Base-by-base conservation (phyloP, 2,888 invertebrate genomes). In the Cephus nigrinus region DNA sequence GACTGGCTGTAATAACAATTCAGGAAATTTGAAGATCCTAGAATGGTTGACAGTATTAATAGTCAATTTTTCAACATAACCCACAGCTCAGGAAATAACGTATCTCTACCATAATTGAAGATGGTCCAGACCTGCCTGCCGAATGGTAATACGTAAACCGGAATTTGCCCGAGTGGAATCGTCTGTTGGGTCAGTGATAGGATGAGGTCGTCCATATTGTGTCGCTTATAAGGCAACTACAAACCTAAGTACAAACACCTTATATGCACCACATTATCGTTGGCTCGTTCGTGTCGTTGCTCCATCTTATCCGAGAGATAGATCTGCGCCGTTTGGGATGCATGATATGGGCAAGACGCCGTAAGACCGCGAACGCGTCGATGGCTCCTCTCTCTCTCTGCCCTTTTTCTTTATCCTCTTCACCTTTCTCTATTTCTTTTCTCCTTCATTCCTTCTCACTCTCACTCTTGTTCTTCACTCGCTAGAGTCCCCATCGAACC, bases 201-300 rank as follows among this genome's bases (percentile, higher is more conserved):
- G 74, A 77, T 77, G 74, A 74, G 74, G 75, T 77, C 74, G 77
- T 55, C 40, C 23, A 55, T 55, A 55, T 55, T 55, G 40, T 76
- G 76, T 76, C 35, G 79, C 80, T 81, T 81, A 81, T 81, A 81
- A 72, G 80, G 80, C 69, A 78, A 78, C 74, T 76, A 77, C 73
- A 55, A 79, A 77, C 80, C 75, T 33, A 79, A 55, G 40, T 55
- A 55, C 40, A 55, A 80, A 76, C 78, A 81, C 84, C 83, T 80
- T 83, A 84, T 83, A 82, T 79, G 84, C 79, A 76, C 75, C 74
- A 76, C 76, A 78, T 81, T 80, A 81, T 81, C 79, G 80, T 82
- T 80, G 79, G 81, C 81, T 81, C 81, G 82, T 80, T 79, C 68
- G 68, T 80, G 79, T 33, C 76, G 76, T 76, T 77, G 78, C 77